Conservation (phyloP, 2,113 vertebrate species). For the Cebus imitator region DNA sequence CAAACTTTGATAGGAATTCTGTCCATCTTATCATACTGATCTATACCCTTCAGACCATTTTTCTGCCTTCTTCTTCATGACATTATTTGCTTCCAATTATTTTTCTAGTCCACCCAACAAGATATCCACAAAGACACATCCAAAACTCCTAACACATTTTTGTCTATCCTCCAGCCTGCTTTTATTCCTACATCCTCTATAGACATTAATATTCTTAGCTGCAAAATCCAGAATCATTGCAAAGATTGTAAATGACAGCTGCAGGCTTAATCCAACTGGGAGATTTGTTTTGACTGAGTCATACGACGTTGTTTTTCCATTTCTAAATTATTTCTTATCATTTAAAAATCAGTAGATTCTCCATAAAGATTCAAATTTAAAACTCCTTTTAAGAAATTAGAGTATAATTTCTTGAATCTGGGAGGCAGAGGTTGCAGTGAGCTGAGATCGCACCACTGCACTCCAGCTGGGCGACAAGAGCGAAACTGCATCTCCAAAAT, state of each 20-base stretch:
- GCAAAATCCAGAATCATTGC: not conserved
- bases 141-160: not conserved
- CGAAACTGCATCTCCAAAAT: too few species aligned
- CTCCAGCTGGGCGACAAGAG: too few species aligned
- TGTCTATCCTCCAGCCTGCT: not conserved
- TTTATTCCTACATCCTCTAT: not conserved
- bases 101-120: not conserved
- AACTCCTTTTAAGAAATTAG: not conserved
- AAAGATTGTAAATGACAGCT: not conserved
- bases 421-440: too few species aligned
- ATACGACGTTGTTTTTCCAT: not conserved
- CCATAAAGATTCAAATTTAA: not conserved
- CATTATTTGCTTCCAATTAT: not conserved
- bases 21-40: not conserved
- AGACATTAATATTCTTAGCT: not conserved
- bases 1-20: not conserved
- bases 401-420: not conserved
- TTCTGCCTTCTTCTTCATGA: not conserved
- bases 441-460: too few species aligned
- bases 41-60: not conserved
- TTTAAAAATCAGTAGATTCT: not conserved
- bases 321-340: not conserved
- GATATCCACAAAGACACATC: not conserved
- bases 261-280: not conserved
- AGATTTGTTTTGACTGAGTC: not conserved